Percentiles rank a stretch among this genome's conserved stretches.
phyloP scores from a whole-genome alignment of 1,140 invertebrate genomes.

The Hyphantria cunea region DNA sequence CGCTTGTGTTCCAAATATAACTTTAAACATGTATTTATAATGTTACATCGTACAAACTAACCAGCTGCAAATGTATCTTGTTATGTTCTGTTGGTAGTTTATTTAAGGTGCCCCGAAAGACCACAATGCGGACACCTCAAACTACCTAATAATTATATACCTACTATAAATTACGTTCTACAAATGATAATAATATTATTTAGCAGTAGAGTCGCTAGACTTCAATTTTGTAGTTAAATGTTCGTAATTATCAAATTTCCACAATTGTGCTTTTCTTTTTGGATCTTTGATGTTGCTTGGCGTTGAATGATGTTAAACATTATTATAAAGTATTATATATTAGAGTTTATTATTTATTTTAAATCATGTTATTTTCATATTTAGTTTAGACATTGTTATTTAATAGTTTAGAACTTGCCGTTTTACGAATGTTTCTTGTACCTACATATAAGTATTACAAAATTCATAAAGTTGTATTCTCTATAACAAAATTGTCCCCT shows the following conservation, averaged over 20 bases:
- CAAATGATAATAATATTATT: constrained; percentile 46
- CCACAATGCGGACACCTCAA: constrained; percentile 6
- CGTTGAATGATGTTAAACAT: constrained; percentile 72
- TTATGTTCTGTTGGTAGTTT: too few relatives aligned
- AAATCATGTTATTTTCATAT: constrained; percentile 71
- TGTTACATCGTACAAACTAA: too few relatives aligned
- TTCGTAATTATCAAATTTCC: constrained; percentile 58
- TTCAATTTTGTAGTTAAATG: constrained; percentile 67
- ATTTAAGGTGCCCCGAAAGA: too few relatives aligned
- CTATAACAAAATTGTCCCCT: constrained; percentile 65
- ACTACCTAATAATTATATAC: constrained; percentile 1
- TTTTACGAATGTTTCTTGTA: constrained; percentile 62
- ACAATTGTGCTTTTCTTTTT: constrained; percentile 68
- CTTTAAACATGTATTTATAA: too few relatives aligned
- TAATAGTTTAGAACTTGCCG: constrained; percentile 63
- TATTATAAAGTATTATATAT: constrained; percentile 51
- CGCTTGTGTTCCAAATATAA: too few relatives aligned
- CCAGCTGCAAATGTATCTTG: too few relatives aligned
- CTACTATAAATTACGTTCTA: constrained; percentile 16
- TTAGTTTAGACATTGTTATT: constrained; percentile 74
- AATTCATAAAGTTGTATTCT: constrained; percentile 61
- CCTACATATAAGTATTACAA: constrained; percentile 58
- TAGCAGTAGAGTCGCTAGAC: constrained; percentile 76
- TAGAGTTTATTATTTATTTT: constrained; percentile 65
- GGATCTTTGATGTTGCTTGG: constrained; percentile 69